These are phyloP conservation scores for Thaleichthys pacificus DNA, from an alignment of 2,797 vertebrate species.

Conservation along the genomic window DNA sequence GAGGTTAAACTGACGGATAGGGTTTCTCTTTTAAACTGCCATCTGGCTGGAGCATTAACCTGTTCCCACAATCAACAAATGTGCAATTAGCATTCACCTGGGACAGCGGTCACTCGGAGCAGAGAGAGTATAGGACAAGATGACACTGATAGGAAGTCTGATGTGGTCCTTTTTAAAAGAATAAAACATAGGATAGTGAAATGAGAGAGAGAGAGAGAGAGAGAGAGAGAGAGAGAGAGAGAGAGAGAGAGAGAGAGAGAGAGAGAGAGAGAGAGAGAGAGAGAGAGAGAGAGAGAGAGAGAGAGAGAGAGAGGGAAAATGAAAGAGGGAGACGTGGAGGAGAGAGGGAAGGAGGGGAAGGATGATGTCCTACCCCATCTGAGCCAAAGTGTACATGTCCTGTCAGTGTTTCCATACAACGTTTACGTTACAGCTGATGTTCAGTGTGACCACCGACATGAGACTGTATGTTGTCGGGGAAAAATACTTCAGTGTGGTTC, in stretches of 20 bases:
- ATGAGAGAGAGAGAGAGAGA: neutral
- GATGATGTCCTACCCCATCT: too few relatives aligned
- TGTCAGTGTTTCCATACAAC: too few relatives aligned
- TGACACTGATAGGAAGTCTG: neutral
- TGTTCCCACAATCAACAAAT: slow-evolving; percentile 63
- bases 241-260: neutral
- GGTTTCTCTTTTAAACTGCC: slow-evolving; percentile 61
- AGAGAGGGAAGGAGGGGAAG: neutral
- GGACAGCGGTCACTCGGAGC: slow-evolving; percentile 40
- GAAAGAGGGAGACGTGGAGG: neutral
- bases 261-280: neutral
- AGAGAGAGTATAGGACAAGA: neutral
- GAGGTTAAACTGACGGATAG: slow-evolving; percentile 51
- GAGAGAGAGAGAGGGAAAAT: neutral
- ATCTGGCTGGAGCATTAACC: slow-evolving; percentile 66
- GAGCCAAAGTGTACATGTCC: too few relatives aligned
- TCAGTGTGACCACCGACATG: neutral
- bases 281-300: neutral
- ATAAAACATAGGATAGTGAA: too few relatives aligned
- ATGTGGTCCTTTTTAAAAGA: neutral
- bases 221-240: neutral
- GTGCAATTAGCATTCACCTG: slow-evolving; percentile 57
- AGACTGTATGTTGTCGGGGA: neutral
- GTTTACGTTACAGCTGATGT: neutral
- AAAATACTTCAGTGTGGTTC: slow-evolving; percentile 29